Percentiles rank a stretch among this genome's conserved stretches.
These are phyloP conservation scores for Ecdyonurus torrentis DNA, from an alignment of 2,888 invertebrate genomes.

Conservation along the genomic window DNA sequence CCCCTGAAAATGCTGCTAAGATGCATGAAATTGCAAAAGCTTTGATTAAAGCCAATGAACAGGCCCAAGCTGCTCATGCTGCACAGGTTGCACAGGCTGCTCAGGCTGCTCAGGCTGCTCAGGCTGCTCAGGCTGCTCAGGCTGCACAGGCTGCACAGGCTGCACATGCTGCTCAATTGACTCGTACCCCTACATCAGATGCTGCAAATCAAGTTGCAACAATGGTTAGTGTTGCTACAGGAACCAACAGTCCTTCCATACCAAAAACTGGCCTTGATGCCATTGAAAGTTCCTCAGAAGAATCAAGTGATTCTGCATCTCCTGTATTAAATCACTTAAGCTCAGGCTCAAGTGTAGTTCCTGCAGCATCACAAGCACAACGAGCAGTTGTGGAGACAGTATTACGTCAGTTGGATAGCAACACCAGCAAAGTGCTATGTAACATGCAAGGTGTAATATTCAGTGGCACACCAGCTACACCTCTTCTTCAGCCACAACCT, in stretches of 20 bases:
- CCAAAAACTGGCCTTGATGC: too few species aligned
- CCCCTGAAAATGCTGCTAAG: too few species aligned
- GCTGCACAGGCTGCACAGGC: neutral
- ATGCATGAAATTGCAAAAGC: too few species aligned
- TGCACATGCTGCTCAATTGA: too few species aligned
- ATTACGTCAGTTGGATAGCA: too few species aligned
- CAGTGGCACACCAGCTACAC: too few species aligned
- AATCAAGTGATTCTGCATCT: neutral
- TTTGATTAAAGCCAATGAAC: neutral
- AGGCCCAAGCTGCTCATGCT: neutral
- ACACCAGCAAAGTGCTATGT: too few species aligned
- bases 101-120: too few species aligned
- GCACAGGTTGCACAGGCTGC: too few species aligned
- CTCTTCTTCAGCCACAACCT: neutral
- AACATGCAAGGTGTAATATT: too few species aligned
- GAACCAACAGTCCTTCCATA: too few species aligned
- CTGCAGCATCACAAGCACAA: neutral
- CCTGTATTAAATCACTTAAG: neutral
- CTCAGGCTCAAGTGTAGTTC: neutral
- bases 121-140: neutral
- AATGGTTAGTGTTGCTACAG: neutral
- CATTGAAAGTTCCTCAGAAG: neutral
- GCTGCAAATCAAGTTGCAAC: neutral
- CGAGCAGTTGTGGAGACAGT: too few species aligned
- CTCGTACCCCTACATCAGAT: neutral